These are phyloP conservation scores for Poliocrania exsul DNA, from an alignment of 2,797 vertebrate genomes.

Conservation along the genomic window DNA sequence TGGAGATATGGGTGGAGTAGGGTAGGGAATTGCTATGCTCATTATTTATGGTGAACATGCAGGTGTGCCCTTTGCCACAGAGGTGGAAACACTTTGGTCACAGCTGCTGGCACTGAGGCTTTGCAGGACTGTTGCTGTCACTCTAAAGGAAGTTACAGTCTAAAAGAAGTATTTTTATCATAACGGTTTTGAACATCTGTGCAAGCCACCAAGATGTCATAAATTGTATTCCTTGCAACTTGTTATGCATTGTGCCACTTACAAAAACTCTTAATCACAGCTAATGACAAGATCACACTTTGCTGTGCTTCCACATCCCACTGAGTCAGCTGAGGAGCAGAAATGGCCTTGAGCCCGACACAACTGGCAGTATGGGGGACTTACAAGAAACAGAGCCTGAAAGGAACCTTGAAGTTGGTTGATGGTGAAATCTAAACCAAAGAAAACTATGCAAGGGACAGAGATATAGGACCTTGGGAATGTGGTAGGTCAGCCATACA, in stretches of 20 bases:
- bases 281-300: background rate
- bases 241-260: background rate
- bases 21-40: background rate
- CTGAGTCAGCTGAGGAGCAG: background rate
- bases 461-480: background rate
- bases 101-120: background rate
- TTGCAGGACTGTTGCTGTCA: background rate
- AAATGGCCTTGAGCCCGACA: background rate
- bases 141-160: background rate
- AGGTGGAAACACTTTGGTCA: background rate
- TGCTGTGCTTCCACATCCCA: background rate
- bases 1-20: background rate
- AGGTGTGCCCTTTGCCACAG: background rate
- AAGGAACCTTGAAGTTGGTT: background rate
- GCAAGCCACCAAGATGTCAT: background rate
- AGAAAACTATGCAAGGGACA: background rate
- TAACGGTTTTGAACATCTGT: constrained; percentile 52
- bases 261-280: background rate
- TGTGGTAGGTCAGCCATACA: background rate
- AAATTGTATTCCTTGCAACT: background rate
- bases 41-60: rapidly evolving
- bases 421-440: background rate
- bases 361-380: background rate
- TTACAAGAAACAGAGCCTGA: background rate
- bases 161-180: constrained; percentile 26